Base-by-base conservation (phyloP, 1,140 invertebrate species). In the Nasonia giraulti region DNA sequence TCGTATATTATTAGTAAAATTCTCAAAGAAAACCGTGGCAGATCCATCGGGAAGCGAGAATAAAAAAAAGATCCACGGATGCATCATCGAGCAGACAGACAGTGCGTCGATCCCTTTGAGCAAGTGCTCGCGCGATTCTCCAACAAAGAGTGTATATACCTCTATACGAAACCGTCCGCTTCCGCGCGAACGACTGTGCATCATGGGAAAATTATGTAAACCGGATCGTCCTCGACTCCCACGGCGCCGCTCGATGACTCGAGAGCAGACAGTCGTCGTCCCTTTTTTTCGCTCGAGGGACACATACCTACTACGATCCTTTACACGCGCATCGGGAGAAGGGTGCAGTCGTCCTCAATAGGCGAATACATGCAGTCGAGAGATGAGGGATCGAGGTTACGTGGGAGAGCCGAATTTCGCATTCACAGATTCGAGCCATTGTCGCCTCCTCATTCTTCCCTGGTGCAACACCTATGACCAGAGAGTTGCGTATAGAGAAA, bases 171-270 rank as follows among this genome's bases (percentile, higher is more conserved):
- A 73, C 86, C 17, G 55, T 7, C 55, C 55, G 17, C 17, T 20
- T 81, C 91, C 90, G 82, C 86, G 87, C 87, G 89, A 91, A 89
- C 90, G 90, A 91, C 90, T 88, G 90, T 89, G 80, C 23, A 84
- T 85, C 88, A 90, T 90, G 89, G 90, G 91, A 92, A 90, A 92
- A 92, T 92, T 92, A 92, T 91, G 90, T 90, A 92, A 92, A 92
- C 90, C 88, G 87, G 85, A 78, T 47, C 84, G 55, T 62, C 55
- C 55, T 62, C 55, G 76, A 89, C 89, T 90, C 90, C 87, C 89
- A 89, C 88, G 80, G 88, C 88, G 81, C 75, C 20, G 40, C 71
- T 40, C 66, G 80, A 62, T 79, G 77, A 79, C 77, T 83, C 82
- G 55, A 66, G 55, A 66, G 11, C 73, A 20, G 47, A 62, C 31